These are phyloP conservation scores for Bellardia pandia DNA, from an alignment of 2,888 invertebrate genomes.

Conservation along the genomic window DNA sequence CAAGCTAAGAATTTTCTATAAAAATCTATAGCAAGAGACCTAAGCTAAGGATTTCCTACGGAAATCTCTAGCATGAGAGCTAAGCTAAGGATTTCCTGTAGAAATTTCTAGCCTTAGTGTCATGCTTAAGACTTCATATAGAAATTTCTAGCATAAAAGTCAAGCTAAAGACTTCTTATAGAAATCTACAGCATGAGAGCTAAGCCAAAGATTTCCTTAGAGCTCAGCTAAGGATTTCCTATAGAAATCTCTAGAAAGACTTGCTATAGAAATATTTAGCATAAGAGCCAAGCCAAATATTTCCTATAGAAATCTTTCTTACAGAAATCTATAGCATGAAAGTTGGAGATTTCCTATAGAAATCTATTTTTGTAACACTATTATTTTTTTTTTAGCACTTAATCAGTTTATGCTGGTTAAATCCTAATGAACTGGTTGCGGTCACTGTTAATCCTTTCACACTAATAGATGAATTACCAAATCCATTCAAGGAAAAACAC, in stretches of 20 bases:
- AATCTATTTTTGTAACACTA: neutral
- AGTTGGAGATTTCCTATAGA: neutral
- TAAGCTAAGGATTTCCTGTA: neutral
- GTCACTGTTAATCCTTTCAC: conserved; percentile 90
- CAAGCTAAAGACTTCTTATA: neutral
- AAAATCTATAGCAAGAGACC: no score
- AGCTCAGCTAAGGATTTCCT: no score
- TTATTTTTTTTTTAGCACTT: conserved; percentile 86
- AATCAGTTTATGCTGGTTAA: conserved; percentile 89
- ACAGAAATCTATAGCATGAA: neutral
- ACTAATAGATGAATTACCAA: conserved; percentile 89
- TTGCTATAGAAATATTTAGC: neutral
- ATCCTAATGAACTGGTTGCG: conserved; percentile 89
- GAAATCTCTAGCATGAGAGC: neutral
- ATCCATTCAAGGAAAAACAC: conserved; percentile 87
- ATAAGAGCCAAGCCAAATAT: neutral
- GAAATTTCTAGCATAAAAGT: neutral
- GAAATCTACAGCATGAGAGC: neutral
- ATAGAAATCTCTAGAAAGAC: neutral
- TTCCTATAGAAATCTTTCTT: neutral
- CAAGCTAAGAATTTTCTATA: neutral
- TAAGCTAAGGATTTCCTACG: neutral
- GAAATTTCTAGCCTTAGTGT: no score
- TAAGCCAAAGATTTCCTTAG: neutral
- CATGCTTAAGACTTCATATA: neutral